These are phyloP conservation scores for Palythoa grandiflora DNA, from an alignment of 92 coral and sea anemone species.

Conservation along the genomic window DNA sequence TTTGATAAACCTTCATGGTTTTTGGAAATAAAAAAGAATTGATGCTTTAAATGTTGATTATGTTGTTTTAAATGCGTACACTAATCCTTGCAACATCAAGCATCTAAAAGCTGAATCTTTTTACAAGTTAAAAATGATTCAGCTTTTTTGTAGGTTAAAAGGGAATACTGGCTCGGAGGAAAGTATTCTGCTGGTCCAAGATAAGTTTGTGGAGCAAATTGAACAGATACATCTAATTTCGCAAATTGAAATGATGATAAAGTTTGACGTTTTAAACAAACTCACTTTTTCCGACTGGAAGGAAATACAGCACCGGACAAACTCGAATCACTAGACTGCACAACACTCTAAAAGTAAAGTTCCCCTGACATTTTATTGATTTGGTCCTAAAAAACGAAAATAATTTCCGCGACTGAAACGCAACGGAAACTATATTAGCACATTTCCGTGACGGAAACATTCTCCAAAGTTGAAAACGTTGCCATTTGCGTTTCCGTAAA, in stretches of 20 bases:
- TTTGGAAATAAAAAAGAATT: slow-evolving; percentile 3
- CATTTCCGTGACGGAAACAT: slow-evolving; percentile 14
- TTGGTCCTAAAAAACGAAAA: background rate
- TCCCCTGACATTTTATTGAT: background rate
- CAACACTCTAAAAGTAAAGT: background rate
- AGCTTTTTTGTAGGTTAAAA: background rate
- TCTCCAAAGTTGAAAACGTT: background rate
- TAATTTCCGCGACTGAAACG: slow-evolving; percentile 6
- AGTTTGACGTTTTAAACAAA: slow-evolving; percentile 4
- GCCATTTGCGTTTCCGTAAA: slow-evolving; percentile 2
- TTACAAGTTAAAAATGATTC: too few relatives aligned
- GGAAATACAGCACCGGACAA: background rate
- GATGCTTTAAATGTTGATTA: slow-evolving; percentile 5
- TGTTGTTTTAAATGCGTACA: background rate
- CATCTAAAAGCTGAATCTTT: background rate
- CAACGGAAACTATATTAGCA: slow-evolving; percentile 7
- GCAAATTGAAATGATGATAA: too few relatives aligned
- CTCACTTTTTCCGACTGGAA: background rate
- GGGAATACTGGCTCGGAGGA: background rate
- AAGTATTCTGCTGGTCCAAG: background rate
- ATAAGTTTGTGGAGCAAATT: background rate
- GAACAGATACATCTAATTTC: background rate
- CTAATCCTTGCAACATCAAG: background rate
- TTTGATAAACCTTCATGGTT: background rate
- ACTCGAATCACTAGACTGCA: background rate